Percentiles rank a stretch among this genome's conserved stretches.
Evolutionary conservation across 2,797 vertebrate genomes (phyloP).

Genomic region (Ceryle rudis): DNA sequence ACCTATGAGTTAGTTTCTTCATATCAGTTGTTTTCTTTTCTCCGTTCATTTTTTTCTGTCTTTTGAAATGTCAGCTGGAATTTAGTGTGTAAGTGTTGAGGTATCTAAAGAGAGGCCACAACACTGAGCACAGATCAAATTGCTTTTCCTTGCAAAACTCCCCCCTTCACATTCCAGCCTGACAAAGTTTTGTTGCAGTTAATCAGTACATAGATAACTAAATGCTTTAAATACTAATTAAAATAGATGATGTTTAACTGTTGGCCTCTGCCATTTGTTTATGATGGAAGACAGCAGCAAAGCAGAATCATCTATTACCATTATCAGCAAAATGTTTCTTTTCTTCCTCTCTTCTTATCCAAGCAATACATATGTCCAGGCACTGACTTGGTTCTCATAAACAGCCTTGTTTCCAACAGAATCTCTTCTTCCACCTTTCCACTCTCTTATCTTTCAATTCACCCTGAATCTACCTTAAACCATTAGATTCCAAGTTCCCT

Average conservation of each 20-base stretch:
- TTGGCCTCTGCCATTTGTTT: conserved; percentile 42
- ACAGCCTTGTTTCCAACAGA: conserved; percentile 18
- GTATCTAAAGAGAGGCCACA: conserved; percentile 25
- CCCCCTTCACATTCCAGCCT: conserved; percentile 29
- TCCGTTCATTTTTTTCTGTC: background rate
- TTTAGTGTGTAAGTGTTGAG: background rate
- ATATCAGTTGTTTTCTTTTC: background rate
- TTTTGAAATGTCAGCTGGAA: conserved; percentile 33
- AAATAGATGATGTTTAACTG: conserved; percentile 57
- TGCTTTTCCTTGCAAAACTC: conserved; percentile 20
- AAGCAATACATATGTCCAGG: conserved; percentile 1
- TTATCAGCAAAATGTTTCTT: conserved; percentile 38
- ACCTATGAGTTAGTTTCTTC: background rate
- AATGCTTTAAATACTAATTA: conserved; percentile 55
- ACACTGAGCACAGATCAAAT: background rate
- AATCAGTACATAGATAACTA: conserved; percentile 43
- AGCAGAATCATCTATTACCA: conserved; percentile 44
- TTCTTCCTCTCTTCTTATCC: conserved; percentile 18
- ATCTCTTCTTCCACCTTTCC: conserved; percentile 29
- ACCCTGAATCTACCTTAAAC: conserved; percentile 63
- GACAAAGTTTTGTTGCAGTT: conserved; percentile 41
- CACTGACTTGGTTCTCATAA: background rate
- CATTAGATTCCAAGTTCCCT: conserved; percentile 47
- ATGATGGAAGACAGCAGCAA: conserved; percentile 16
- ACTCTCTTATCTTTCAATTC: conserved; percentile 62